phyloP scores from a whole-genome alignment of 2,888 invertebrate species.

The Anaspis maculata region DNA sequence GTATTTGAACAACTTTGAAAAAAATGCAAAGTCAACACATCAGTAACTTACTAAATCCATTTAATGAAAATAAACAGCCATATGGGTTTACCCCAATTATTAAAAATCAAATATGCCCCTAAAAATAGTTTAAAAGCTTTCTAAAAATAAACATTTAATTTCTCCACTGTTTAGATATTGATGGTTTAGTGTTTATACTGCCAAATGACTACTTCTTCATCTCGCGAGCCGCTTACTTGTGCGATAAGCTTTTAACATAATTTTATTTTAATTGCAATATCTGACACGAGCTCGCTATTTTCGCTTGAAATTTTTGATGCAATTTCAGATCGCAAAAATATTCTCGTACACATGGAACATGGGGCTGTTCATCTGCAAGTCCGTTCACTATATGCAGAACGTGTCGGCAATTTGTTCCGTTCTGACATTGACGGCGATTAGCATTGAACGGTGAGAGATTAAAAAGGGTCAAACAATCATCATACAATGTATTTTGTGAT shows the following conservation, averaged over 20 bases:
- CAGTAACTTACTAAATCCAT: too few species aligned
- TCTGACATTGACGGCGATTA: slow-evolving; percentile 63
- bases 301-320: neutral
- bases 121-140: slow-evolving; percentile 12
- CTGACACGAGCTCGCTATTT: slow-evolving; percentile 1
- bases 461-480: too few species aligned
- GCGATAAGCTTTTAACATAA: slow-evolving; percentile 9
- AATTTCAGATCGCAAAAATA: slow-evolving; percentile 53
- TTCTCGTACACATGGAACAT: slow-evolving; percentile 62
- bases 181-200: slow-evolving; percentile 11
- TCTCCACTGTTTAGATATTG: slow-evolving; percentile 11
- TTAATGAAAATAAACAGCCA: too few species aligned
- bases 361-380: slow-evolving; percentile 58
- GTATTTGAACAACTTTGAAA: too few species aligned
- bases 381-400: slow-evolving; percentile 62
- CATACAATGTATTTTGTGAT: neutral
- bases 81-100: too few species aligned
- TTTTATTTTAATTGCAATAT: slow-evolving; percentile 5
- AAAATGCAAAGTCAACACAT: too few species aligned
- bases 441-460: slow-evolving; percentile 55
- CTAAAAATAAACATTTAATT: slow-evolving; percentile 14
- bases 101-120: slow-evolving; percentile 1
- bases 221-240: slow-evolving; percentile 4
- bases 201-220: slow-evolving; percentile 10
- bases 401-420: slow-evolving; percentile 65